phyloP scores from a whole-genome alignment of 92 coral and sea anemone species.

The Pocillopora grandis region DNA sequence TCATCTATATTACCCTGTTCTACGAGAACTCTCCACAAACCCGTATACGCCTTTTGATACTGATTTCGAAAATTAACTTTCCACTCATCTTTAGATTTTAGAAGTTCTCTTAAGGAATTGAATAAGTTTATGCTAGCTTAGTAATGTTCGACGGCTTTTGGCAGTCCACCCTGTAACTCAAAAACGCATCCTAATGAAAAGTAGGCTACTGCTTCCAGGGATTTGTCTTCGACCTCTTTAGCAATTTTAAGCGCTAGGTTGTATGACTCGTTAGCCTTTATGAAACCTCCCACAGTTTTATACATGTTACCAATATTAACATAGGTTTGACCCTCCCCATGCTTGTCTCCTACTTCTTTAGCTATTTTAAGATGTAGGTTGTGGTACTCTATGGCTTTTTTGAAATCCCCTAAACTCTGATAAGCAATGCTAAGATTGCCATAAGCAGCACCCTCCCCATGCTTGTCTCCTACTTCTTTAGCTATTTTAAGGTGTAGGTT shows the following conservation, averaged over 20 bases:
- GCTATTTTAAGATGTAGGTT: too few relatives aligned
- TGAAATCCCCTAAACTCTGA: too few relatives aligned
- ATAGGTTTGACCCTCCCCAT: background rate
- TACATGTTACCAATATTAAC: background rate
- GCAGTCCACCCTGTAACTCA: background rate
- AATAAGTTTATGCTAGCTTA: background rate
- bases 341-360: background rate
- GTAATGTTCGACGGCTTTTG: background rate
- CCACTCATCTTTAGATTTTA: background rate
- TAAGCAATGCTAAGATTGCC: too few relatives aligned
- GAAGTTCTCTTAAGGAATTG: background rate
- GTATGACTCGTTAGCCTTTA: background rate
- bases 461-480: too few relatives aligned
- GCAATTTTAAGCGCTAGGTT: conserved; percentile 1
- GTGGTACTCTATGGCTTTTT: too few relatives aligned
- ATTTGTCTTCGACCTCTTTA: background rate
- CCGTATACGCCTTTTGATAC: background rate
- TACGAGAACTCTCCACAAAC: background rate
- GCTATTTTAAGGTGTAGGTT: too few relatives aligned
- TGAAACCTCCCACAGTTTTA: too few relatives aligned
- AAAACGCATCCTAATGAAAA: background rate
- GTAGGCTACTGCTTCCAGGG: background rate
- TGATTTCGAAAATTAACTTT: background rate
- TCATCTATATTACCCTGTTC: background rate
- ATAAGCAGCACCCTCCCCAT: too few relatives aligned